Base-by-base conservation (phyloP, 2,888 invertebrate genomes). In the Phengaris alcon region DNA sequence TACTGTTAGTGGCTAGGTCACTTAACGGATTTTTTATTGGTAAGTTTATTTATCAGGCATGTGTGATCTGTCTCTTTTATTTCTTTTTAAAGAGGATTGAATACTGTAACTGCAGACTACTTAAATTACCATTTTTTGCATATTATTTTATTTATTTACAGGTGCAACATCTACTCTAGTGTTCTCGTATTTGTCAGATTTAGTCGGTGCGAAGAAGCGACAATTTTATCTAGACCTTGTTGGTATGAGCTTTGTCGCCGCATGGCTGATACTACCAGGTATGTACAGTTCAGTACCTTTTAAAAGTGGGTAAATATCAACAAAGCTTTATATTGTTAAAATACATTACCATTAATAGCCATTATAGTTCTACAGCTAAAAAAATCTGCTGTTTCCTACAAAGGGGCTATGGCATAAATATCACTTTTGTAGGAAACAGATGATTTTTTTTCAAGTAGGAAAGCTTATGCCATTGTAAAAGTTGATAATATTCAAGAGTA, bases 141-240 rank as follows among this genome's bases (percentile, higher is more conserved):
- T 15, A 15, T 57, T 57, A 57, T 3, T 15, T 57, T 2, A 35
- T 35, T 35, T 35, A 35, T 74, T 79, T 74, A 3, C 81, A 93
- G 95, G 95, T 73, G 95, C 94, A 0, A 95, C 95, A 2, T 94
- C 95, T 2, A 94, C 94, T 3, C 84, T 95, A 51, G 93, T 95
- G 0, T 95, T 95, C 81, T 93, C 95, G 0, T 96, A 95, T 82
- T 83, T 96, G n/a, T 95, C 95, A 13, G 96, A 96, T 83, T 93
- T 96, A 82, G 95, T 95, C 68, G 94, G 95, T 0, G 91, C 89
- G 10, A 94, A 93, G 81, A 91, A 92, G 74, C 87, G 95, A 51
- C 93, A 95, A 75, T 90, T 94, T 76, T 94, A 94, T 78, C 90
- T 96, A 8, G 96, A 95, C 81, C 94, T 95, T 77, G 93, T 94